Percentiles rank a stretch among this genome's conserved stretches.
These are phyloP conservation scores for Melanotus villosus DNA, from an alignment of 2,888 invertebrate genomes.

Conservation along the genomic window DNA sequence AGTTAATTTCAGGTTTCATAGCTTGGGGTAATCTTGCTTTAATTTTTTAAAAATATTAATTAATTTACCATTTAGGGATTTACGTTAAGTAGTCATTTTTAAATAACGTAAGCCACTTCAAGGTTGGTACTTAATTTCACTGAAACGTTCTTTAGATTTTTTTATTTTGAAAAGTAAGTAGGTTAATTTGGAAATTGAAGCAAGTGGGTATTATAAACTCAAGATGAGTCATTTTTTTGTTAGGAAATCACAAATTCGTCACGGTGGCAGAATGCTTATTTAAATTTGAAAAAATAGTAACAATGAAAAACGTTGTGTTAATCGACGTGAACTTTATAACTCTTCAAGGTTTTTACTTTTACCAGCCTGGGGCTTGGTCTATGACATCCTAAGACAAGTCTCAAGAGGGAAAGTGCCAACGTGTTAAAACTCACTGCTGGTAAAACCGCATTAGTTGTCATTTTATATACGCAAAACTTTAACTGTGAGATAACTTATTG, in stretches of 20 bases:
- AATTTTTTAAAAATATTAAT: no score
- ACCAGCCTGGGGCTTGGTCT: constrained; percentile 47
- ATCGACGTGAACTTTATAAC: constrained; percentile 44
- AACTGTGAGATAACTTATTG: neutral
- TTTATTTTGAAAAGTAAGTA: neutral
- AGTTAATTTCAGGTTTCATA: no score
- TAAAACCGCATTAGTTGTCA: constrained; percentile 11
- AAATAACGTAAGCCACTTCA: neutral
- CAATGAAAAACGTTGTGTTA: constrained; percentile 34
- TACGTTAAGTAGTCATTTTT: neutral
- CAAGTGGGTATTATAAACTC: no score
- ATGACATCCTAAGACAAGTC: constrained; percentile 43
- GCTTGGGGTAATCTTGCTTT: no score
- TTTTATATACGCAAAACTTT: neutral
- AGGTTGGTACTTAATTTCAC: constrained; percentile 16
- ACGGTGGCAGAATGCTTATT: no score
- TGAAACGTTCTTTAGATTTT: constrained; percentile 2
- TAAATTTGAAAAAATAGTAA: constrained; percentile 8
- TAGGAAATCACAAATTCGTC: no score
- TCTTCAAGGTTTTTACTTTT: constrained; percentile 54
- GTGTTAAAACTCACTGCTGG: constrained; percentile 19
- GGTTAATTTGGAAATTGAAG: no score
- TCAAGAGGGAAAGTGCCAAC: constrained; percentile 45
- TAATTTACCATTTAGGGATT: neutral
- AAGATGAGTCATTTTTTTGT: no score